Conservation (phyloP, 30 jellyfish, hydroid and myxozoan species). For the Rhopilema esculentum region DNA sequence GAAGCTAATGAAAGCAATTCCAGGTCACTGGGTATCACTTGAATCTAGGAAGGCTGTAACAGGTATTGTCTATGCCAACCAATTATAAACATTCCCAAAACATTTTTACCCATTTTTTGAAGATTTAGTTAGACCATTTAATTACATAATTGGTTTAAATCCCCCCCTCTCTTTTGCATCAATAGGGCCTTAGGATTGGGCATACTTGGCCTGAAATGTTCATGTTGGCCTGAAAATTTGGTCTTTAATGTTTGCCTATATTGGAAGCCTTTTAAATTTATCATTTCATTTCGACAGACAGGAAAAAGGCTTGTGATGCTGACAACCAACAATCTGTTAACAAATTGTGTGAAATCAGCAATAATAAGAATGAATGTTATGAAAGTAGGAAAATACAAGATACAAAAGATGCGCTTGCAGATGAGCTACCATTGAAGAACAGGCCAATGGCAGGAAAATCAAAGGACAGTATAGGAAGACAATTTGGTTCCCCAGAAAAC, state of each 20-base stretch:
- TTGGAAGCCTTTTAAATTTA: too few relatives aligned
- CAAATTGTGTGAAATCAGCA: not conserved
- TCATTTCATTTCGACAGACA: not conserved
- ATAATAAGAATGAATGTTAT: not conserved
- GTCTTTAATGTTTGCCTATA: too few relatives aligned
- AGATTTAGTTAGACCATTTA: too few relatives aligned
- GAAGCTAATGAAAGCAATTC: slow-evolving; percentile 29
- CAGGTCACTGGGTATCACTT: slow-evolving; percentile 49
- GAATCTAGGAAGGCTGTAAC: slow-evolving; percentile 39
- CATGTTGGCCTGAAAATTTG: too few relatives aligned
- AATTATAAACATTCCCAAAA: not conserved
- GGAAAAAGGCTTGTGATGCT: not conserved
- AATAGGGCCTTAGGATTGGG: too few relatives aligned
- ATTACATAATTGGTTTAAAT: too few relatives aligned
- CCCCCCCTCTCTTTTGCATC: too few relatives aligned
- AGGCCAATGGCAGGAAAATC: not conserved
- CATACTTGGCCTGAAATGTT: too few relatives aligned
- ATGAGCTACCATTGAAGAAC: not conserved
- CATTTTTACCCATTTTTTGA: too few relatives aligned
- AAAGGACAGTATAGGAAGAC: not conserved
- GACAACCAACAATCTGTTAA: not conserved
- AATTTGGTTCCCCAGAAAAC: slow-evolving; percentile 14
- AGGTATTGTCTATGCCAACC: slow-evolving; percentile 5
- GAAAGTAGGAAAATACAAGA: not conserved
- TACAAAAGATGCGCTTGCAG: not conserved